These are phyloP conservation scores for Scyliorhinus canicula DNA, from an alignment of 2,797 vertebrate genomes.

Conservation along the genomic window DNA sequence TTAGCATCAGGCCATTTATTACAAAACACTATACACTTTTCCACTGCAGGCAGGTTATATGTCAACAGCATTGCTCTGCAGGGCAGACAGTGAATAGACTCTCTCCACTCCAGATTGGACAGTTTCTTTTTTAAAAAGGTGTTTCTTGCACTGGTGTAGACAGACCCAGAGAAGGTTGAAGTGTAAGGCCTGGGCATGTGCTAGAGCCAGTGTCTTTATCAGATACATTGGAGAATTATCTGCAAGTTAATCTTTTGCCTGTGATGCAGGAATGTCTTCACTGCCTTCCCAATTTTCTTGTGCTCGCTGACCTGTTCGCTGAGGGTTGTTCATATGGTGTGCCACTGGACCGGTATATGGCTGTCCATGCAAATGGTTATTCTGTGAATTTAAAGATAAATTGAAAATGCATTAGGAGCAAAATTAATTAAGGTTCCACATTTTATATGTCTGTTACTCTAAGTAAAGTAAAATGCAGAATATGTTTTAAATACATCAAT, in stretches of 20 bases:
- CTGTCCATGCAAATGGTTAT: constrained; percentile 98
- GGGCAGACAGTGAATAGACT: constrained; percentile 86
- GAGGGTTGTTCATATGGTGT: constrained; percentile 99
- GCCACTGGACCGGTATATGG: constrained; percentile 97
- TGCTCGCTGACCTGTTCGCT: constrained; percentile 90
- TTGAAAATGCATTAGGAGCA: not conserved
- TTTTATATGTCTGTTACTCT: not conserved
- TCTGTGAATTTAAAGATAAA: constrained; percentile 58
- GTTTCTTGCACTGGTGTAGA: constrained; percentile 75
- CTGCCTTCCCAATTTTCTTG: constrained; percentile 96
- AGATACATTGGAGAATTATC: constrained; percentile 67
- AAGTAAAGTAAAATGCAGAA: not conserved
- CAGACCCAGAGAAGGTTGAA: constrained; percentile 74
- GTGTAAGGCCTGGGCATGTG: constrained; percentile 84
- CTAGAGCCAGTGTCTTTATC: constrained; percentile 62
- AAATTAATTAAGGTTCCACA: not conserved
- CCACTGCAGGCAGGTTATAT: constrained; percentile 87
- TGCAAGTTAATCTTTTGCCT: constrained; percentile 85
- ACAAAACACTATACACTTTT: constrained; percentile 90
- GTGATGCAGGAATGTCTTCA: constrained; percentile 84
- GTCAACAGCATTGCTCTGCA: constrained; percentile 82
- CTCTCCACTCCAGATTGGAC: constrained; percentile 76
- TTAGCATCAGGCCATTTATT: constrained; percentile 93
- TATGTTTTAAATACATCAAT: not conserved
- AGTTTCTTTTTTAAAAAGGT: constrained; percentile 62